These are phyloP conservation scores for Tipula lateralis DNA, from an alignment of 2,888 invertebrate species.

Conservation along the genomic window DNA sequence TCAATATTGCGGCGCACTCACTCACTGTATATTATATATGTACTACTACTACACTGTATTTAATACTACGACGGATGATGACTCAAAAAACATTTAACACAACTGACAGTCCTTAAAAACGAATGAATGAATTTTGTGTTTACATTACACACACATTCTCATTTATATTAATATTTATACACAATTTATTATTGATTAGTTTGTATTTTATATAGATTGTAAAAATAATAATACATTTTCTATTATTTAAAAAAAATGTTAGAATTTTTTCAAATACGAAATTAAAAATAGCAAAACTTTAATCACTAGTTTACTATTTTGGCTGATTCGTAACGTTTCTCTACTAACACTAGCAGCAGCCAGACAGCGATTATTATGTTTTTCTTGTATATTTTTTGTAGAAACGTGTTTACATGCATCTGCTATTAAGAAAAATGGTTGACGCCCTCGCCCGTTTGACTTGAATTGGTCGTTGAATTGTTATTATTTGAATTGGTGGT, in stretches of 20 bases:
- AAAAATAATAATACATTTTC: not conserved
- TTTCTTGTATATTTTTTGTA: not conserved
- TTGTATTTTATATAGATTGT: not conserved
- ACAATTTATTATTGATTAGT: not conserved
- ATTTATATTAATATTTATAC: too few relatives aligned
- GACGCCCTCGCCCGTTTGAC: not conserved
- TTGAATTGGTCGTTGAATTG: not conserved
- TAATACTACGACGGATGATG: not conserved
- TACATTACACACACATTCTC: not conserved
- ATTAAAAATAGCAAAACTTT: not conserved
- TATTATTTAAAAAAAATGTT: not conserved
- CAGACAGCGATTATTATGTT: not conserved
- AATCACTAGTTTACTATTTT: not conserved
- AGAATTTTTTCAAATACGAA: not conserved
- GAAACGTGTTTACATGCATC: not conserved
- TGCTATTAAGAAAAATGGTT: not conserved
- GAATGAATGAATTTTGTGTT: not conserved
- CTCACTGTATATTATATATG: not conserved
- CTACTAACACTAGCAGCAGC: not conserved
- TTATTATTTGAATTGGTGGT: not conserved
- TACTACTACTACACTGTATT: not conserved
- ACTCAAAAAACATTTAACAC: not conserved
- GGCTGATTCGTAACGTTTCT: not conserved
- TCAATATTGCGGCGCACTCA: not conserved
- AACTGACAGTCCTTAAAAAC: constrained; percentile 4